Conservation (phyloP, 2,113 vertebrate genomes). For the Callionymus lyra region DNA sequence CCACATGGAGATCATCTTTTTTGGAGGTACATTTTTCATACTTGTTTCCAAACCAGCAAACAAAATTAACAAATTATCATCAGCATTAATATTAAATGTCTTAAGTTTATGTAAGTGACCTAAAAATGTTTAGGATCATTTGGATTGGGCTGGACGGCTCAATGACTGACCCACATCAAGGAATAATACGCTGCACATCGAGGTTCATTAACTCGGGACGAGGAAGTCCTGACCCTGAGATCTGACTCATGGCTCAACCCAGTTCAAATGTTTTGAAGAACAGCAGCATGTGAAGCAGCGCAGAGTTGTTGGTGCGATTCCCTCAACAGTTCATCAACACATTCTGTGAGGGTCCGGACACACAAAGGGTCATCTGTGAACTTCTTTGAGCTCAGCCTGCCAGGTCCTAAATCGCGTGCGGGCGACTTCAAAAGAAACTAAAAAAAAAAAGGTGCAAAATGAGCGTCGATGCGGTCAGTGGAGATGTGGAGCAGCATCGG, state of each 20-base stretch:
- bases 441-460: slow-evolving; percentile 27
- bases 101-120: no score
- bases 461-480: slow-evolving; percentile 7
- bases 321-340: slow-evolving; percentile 27
- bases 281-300: slow-evolving; percentile 5
- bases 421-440: slow-evolving; percentile 16
- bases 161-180: slow-evolving; percentile 28
- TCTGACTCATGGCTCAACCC: slow-evolving; percentile 41
- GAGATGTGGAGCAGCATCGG: slow-evolving; percentile 15
- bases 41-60: no score
- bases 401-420: slow-evolving; percentile 47
- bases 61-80: no score
- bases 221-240: slow-evolving; percentile 20
- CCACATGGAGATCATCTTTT: no score
- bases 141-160: neutral
- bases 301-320: slow-evolving; percentile 15
- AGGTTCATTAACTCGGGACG: slow-evolving; percentile 37
- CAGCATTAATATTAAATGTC: no score
- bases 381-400: slow-evolving; percentile 41
- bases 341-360: slow-evolving; percentile 22
- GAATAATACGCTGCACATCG: slow-evolving; percentile 30
- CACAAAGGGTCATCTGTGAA: slow-evolving; percentile 39
- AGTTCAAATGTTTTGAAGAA: slow-evolving; percentile 25
- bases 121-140: no score
- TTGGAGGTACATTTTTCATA: no score